Evolutionary conservation across 1,140 invertebrate species (phyloP).

Genomic region (Ephestia elutella): DNA sequence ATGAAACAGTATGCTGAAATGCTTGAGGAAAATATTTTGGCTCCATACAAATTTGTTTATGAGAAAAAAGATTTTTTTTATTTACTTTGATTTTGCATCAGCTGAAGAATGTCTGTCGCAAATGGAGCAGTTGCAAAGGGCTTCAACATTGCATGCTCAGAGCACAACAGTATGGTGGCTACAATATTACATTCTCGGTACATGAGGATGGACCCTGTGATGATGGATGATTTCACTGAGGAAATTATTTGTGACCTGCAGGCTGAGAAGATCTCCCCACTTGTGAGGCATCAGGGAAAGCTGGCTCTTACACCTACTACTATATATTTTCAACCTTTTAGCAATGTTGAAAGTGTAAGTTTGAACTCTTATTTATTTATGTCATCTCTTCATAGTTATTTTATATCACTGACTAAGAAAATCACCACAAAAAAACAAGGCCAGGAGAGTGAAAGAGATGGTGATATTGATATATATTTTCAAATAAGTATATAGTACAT

Average conservation of each 20-base stretch:
- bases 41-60: conserved; percentile 86
- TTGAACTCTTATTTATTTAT: too few species aligned
- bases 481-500: too few species aligned
- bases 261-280: conserved; percentile 87
- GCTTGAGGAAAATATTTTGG: conserved; percentile 86
- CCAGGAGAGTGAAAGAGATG: too few species aligned
- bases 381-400: too few species aligned
- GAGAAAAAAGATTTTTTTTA: conserved; percentile 79
- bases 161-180: conserved; percentile 90
- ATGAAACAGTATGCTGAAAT: conserved; percentile 81
- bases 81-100: conserved; percentile 86
- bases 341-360: conserved; percentile 90
- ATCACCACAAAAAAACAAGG: too few species aligned
- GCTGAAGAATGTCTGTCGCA: conserved; percentile 84
- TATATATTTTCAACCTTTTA: conserved; percentile 93
- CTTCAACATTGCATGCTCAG: conserved; percentile 84
- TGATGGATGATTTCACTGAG: conserved; percentile 86
- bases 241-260: conserved; percentile 83
- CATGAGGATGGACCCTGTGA: conserved; percentile 84
- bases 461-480: too few species aligned
- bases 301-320: conserved; percentile 84
- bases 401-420: too few species aligned
- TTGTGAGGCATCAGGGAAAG: conserved; percentile 91
- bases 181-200: conserved; percentile 74
- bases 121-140: conserved; percentile 86